phyloP scores from a whole-genome alignment of 1,140 invertebrate genomes.

The Brachionus angularis region DNA sequence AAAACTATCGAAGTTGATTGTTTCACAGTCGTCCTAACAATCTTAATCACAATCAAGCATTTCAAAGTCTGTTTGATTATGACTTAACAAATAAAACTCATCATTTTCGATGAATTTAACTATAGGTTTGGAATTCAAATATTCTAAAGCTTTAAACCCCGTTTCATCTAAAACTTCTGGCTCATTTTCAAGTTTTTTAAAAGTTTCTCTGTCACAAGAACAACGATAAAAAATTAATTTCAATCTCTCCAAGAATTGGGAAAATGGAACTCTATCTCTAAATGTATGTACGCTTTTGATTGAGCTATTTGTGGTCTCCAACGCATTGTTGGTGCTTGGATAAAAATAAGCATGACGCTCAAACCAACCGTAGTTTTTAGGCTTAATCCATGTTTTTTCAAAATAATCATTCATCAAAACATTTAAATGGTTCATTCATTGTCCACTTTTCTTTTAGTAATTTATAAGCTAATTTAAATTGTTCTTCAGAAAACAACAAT shows the following conservation, averaged over 20 bases:
- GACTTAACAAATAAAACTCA: no score
- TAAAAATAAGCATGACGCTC: no score
- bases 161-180: no score
- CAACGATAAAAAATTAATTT: neutral
- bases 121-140: neutral
- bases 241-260: neutral
- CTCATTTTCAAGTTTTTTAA: neutral
- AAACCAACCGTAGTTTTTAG: neutral
- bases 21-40: no score
- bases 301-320: neutral
- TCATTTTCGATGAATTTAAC: no score
- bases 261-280: neutral
- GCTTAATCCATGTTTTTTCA: neutral
- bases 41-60: neutral
- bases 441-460: no score
- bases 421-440: no score
- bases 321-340: neutral
- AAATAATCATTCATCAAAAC: no score
- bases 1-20: no score
- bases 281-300: neutral
- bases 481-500: no score
- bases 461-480: no score
- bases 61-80: no score
- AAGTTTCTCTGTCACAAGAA: neutral
- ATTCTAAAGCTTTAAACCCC: neutral